Evolutionary conservation across 2,113 vertebrate species (phyloP), one percentile per base, ranked within the genome.

Genomic region (Tor tambroides): DNA sequence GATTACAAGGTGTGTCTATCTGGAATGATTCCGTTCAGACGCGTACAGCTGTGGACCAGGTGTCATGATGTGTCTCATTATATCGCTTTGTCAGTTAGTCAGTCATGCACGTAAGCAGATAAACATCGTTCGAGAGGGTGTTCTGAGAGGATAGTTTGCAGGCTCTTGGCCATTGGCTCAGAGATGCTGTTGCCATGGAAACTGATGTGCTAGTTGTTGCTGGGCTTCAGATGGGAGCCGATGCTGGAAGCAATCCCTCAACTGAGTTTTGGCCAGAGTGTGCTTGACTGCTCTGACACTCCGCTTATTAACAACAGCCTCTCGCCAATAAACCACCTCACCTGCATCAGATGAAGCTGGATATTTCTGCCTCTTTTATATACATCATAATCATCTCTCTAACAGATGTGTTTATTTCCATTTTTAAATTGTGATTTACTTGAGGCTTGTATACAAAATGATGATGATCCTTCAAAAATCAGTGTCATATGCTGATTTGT

Each of bases 101-200:
- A 89, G 80, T 90, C 85, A 88, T 85, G 83, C 89, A 91, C 87
- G 87, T 85, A 86, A 83, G 86, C 84, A 87, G 80, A 82, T 85
- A 90, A 81, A 88, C 87, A 87, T 85, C 85, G 89, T 88, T 86
- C 88, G 88, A 85, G 85, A 75, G 63, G 54, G 54, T 84, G 77
- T 90, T 85, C 90, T 56, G 86, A 85, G 88, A 91, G 75, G 83
- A 75, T 38, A 30, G 61, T 76, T 69, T 86, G 75, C 86, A 85
- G 90, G 77, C 80, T 85, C 63, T 88, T 74, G 85, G 90, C 91
- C 92, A 85, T 71, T 78, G 84, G 86, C 86, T 69, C 26, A 19
- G 86, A 84, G 89, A 85, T 87, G 51, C 46, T n/a, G 92, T 94
- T 92, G 56, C 92, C 88, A 91, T 93, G 93, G 93, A 88, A 93